phyloP scores from a whole-genome alignment of 2,113 vertebrate species.

The Amazona guildingii region DNA sequence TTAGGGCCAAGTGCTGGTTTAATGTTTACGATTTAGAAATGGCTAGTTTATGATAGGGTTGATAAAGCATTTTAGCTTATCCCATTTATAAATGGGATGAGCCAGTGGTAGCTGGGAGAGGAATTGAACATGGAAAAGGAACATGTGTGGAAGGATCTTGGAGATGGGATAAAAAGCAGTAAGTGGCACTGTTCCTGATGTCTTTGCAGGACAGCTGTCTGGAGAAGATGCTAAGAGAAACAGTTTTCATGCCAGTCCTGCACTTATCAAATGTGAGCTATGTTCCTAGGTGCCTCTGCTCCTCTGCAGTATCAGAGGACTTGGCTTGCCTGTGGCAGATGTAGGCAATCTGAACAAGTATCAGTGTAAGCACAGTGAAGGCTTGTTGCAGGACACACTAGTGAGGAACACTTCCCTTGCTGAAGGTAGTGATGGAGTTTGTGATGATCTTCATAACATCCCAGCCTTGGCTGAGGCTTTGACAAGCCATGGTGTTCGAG shows the following conservation, averaged over 20 bases:
- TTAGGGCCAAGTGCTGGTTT: not conserved
- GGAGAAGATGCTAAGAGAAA: not conserved
- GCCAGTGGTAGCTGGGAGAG: not conserved
- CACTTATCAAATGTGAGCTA: not conserved
- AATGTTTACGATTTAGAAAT: not conserved
- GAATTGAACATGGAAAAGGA: fast-evolving
- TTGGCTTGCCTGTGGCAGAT: not conserved
- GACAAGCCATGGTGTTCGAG: not conserved
- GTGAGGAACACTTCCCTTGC: not conserved
- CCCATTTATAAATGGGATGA: not conserved
- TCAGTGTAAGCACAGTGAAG: not conserved
- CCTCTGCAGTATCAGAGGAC: not conserved
- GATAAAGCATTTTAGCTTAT: not conserved
- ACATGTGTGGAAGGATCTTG: not conserved
- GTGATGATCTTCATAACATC: not conserved
- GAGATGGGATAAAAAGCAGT: not conserved
- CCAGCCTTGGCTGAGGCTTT: not conserved
- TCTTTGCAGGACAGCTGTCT: not conserved
- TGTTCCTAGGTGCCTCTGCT: not conserved
- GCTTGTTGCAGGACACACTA: not conserved
- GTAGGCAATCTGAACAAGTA: not conserved
- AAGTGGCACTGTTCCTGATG: not conserved
- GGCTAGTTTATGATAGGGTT: fast-evolving
- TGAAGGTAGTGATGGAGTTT: not conserved
- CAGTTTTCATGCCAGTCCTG: not conserved